phyloP scores from a whole-genome alignment of 2,888 invertebrate genomes.

The Adelognathus sp. region DNA sequence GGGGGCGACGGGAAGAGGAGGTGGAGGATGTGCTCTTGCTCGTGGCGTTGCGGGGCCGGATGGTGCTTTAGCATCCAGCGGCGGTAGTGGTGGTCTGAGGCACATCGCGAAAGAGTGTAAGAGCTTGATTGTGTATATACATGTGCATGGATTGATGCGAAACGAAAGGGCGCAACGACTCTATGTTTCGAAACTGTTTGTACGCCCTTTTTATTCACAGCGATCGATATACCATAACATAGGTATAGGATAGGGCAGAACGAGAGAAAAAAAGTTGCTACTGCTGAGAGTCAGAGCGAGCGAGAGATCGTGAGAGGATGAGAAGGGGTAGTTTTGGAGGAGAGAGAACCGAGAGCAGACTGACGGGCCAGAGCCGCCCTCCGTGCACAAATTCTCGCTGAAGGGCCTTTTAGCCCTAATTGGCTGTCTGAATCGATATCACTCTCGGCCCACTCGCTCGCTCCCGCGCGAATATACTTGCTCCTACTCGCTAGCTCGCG shows the following conservation, averaged over 20 bases:
- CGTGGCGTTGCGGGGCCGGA: constrained; percentile 38
- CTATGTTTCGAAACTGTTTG: too few species aligned
- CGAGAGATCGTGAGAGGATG: constrained; percentile 9
- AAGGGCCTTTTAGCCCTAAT: constrained; percentile 80
- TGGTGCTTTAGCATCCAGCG: constrained; percentile 27
- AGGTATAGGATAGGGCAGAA: constrained; percentile 48
- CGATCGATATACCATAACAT: constrained; percentile 54
- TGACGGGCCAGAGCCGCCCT: constrained; percentile 63
- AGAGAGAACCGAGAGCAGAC: constrained; percentile 54
- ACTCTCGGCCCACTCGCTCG: constrained; percentile 68
- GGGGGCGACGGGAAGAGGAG: constrained; percentile 59
- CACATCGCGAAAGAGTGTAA: constrained; percentile 16
- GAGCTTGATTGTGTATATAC: too few species aligned
- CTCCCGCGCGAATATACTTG: too few species aligned
- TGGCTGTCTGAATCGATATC: constrained; percentile 79
- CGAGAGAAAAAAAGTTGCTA: constrained; percentile 56
- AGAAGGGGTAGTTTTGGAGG: constrained; percentile 10
- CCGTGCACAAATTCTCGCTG: constrained; percentile 73
- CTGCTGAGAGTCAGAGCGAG: constrained; percentile 11
- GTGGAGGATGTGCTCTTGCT: constrained; percentile 34
- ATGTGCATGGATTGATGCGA: too few species aligned
- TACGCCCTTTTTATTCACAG: too few species aligned
- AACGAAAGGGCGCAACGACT: too few species aligned
- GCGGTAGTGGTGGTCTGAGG: constrained; percentile 26
- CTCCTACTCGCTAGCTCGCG: constrained; percentile 32